phyloP scores from a whole-genome alignment of 2,888 invertebrate species.

The Drosophila yooni region DNA sequence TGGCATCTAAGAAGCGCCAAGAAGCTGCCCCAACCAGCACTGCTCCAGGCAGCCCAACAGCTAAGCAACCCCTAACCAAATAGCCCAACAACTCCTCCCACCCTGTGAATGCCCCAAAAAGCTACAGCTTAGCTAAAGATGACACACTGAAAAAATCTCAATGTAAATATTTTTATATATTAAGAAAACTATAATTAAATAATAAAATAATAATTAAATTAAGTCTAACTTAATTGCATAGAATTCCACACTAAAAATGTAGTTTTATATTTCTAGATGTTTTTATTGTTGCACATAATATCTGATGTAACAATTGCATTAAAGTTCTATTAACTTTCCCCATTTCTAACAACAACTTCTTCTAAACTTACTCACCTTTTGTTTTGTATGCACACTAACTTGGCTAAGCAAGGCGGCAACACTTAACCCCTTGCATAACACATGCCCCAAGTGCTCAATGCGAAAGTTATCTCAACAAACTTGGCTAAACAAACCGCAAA shows the following conservation, averaged over 20 bases:
- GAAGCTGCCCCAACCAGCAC: slow-evolving; percentile 41
- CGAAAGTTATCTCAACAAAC: not conserved
- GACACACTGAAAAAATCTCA: not conserved
- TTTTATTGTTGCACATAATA: not conserved
- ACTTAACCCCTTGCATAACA: not conserved
- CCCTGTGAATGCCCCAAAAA: not conserved
- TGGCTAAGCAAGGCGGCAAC: slow-evolving; percentile 13
- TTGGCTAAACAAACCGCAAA: slow-evolving; percentile 5
- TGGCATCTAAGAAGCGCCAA: slow-evolving; percentile 55
- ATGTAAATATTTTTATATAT: not conserved
- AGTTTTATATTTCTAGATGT: not conserved
- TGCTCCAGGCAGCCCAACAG: not conserved
- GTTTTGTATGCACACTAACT: not conserved
- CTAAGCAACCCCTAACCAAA: slow-evolving; percentile 14
- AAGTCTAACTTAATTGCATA: not conserved
- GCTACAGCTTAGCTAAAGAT: not conserved
- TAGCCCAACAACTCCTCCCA: not conserved
- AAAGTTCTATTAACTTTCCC: not conserved
- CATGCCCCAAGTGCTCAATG: not conserved
- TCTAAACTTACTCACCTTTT: not conserved
- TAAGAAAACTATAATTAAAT: too few species aligned
- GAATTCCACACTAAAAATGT: not conserved
- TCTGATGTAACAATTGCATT: not conserved
- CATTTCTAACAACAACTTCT: not conserved
- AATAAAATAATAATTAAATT: too few species aligned